phyloP scores from a whole-genome alignment of 2,113 vertebrate genomes.

The Marmota monax region DNA sequence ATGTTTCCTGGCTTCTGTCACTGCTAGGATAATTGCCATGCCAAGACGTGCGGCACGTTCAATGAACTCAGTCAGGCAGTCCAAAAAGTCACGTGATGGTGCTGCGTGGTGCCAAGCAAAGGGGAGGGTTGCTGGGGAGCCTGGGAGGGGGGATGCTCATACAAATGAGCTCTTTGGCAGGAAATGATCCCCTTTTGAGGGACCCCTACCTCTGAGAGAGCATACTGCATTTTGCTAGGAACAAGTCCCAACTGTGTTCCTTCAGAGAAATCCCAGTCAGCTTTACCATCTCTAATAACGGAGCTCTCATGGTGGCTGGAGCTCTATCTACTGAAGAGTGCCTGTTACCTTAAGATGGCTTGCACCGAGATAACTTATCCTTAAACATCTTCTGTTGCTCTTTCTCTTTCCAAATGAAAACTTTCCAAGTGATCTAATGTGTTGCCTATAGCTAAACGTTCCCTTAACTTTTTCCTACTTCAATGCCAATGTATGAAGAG shows the following conservation, averaged over 20 bases:
- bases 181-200: slow-evolving; percentile 74
- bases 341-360: not conserved
- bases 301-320: not conserved
- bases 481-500: not conserved
- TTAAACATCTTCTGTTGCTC: slow-evolving; percentile 4
- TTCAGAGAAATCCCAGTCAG: slow-evolving; percentile 65
- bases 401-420: slow-evolving; percentile 25
- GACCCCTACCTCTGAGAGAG: slow-evolving; percentile 77
- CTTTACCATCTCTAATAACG: not conserved
- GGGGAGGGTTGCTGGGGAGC: slow-evolving; percentile 69
- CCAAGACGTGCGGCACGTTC: slow-evolving; percentile 82
- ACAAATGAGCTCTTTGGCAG: slow-evolving; percentile 83
- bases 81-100: slow-evolving; percentile 78
- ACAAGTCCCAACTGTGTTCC: slow-evolving; percentile 74
- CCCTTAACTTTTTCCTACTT: slow-evolving; percentile 11
- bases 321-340: not conserved
- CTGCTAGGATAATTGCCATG: slow-evolving; percentile 79
- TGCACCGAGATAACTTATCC: not conserved
- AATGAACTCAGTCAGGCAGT: slow-evolving; percentile 72
- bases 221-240: slow-evolving; percentile 82
- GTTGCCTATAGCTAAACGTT: not conserved
- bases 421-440: not conserved
- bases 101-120: slow-evolving; percentile 75
- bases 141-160: slow-evolving; percentile 67
- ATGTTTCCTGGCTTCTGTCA: slow-evolving; percentile 80